These are phyloP conservation scores for Trachemys scripta DNA, from an alignment of 2,113 vertebrate species.

Conservation along the genomic window DNA sequence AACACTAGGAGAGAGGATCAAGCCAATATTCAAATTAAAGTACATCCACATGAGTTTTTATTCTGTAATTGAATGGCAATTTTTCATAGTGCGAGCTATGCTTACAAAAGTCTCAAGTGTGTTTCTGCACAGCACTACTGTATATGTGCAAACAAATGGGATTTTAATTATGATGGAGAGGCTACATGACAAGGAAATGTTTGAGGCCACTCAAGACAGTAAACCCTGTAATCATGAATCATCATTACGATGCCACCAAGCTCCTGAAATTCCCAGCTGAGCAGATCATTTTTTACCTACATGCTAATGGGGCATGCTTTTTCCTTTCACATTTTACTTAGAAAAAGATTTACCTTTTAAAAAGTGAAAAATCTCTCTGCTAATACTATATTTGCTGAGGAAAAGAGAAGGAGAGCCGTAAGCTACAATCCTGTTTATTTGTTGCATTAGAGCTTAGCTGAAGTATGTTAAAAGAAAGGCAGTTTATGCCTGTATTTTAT, in stretches of 20 bases:
- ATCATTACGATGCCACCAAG: slow-evolving; percentile 3
- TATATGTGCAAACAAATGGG: background rate
- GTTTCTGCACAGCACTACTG: background rate
- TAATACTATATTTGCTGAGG: background rate
- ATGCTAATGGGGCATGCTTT: background rate
- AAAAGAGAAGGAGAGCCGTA: background rate
- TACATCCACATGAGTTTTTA: slow-evolving; percentile 36
- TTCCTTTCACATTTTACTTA: slow-evolving; percentile 38
- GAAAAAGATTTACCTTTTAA: slow-evolving; percentile 3
- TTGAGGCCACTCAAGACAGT: slow-evolving; percentile 64
- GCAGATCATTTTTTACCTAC: slow-evolving; percentile 7
- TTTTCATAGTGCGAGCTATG: slow-evolving; percentile 47
- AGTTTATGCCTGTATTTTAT: slow-evolving; percentile 33
- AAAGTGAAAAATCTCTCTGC: background rate
- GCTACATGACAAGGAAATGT: slow-evolving; percentile 29
- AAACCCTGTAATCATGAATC: slow-evolving; percentile 68
- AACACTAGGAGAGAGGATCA: slow-evolving; percentile 25
- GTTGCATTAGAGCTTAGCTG: background rate
- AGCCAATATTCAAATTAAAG: slow-evolving; percentile 41
- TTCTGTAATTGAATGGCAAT: slow-evolving; percentile 13
- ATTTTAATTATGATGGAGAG: slow-evolving; percentile 49
- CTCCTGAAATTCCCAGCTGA: slow-evolving; percentile 9
- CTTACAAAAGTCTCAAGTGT: background rate
- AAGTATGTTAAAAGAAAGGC: slow-evolving; percentile 30
- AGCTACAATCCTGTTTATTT: background rate